Evolutionary conservation across 2,113 vertebrate species (phyloP).

Genomic region (Empidonax traillii): DNA sequence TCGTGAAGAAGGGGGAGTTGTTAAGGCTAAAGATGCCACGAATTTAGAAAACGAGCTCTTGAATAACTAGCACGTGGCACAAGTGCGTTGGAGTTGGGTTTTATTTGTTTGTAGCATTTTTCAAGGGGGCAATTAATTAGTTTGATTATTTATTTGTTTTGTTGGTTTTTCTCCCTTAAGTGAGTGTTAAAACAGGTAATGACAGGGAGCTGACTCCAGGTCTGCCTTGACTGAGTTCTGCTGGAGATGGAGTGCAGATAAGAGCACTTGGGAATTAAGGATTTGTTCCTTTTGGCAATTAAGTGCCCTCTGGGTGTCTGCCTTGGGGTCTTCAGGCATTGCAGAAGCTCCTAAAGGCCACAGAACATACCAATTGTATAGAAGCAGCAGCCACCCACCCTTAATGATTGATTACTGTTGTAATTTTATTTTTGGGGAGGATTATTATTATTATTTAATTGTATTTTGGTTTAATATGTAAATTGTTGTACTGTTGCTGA

Average conservation of each 20-base stretch:
- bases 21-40: background rate
- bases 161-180: background rate
- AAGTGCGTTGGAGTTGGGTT: background rate
- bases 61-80: background rate
- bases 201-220: no score
- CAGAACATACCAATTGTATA: rapidly evolving
- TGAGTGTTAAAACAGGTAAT: background rate
- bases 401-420: background rate
- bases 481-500: background rate
- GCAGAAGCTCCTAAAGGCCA: background rate
- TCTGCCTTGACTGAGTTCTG: background rate
- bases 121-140: background rate
- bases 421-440: background rate
- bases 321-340: background rate
- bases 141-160: background rate
- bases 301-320: background rate
- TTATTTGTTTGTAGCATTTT: slow-evolving; percentile 1
- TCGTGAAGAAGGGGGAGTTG: background rate
- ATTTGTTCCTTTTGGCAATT: background rate
- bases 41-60: background rate
- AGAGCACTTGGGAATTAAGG: background rate
- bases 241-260: background rate
- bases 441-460: no score
- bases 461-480: background rate
- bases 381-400: rapidly evolving